Evolutionary conservation across 2,113 vertebrate genomes (phyloP).

Genomic region (Phainopepla nitens): DNA sequence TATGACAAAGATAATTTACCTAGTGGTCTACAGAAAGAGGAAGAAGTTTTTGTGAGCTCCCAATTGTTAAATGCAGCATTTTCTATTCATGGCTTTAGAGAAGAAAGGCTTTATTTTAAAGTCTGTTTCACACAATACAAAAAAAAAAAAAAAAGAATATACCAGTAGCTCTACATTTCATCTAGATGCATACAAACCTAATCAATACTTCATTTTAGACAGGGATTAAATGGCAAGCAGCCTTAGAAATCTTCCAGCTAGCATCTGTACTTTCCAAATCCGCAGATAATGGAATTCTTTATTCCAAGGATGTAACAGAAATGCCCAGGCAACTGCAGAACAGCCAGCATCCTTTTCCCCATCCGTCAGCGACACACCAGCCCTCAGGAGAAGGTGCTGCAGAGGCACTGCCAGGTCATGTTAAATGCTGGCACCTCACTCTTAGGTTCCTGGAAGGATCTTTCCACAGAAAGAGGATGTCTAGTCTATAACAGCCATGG

Average conservation of each 20-base stretch:
- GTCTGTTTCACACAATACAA: slow-evolving; percentile 32
- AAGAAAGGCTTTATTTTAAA: slow-evolving; percentile 47
- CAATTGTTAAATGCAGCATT: background rate
- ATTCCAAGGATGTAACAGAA: background rate
- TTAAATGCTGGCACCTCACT: background rate
- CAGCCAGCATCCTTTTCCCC: background rate
- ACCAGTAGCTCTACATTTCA: background rate
- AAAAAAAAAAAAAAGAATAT: background rate
- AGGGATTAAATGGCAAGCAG: background rate
- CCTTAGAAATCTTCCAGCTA: background rate
- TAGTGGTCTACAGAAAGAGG: background rate
- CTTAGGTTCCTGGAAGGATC: background rate
- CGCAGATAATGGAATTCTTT: background rate
- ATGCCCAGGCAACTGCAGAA: background rate
- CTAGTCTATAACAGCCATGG: background rate
- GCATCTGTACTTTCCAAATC: background rate
- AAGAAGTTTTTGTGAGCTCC: background rate
- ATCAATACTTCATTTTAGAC: background rate
- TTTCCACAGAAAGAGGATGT: background rate
- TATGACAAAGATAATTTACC: background rate
- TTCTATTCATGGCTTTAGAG: slow-evolving; percentile 9
- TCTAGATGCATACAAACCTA: background rate
- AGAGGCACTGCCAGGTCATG: background rate
- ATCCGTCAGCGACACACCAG: background rate
- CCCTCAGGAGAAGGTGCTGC: background rate